Percentiles rank a stretch among this genome's conserved stretches.
phyloP scores from a whole-genome alignment of 1,140 invertebrate genomes.

The Gonatopus flavifemur region DNA sequence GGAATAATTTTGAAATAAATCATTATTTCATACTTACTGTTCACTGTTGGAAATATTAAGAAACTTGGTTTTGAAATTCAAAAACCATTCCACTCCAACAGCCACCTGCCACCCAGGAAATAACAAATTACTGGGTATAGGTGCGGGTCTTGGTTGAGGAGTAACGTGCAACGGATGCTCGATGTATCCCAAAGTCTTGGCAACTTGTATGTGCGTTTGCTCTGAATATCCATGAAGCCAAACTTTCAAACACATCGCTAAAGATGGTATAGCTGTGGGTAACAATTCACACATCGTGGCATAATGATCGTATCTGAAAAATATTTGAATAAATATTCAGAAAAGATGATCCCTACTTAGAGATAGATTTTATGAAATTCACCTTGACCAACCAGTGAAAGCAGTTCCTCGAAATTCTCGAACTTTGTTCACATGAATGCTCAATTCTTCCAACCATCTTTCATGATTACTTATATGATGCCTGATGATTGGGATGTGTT shows the following conservation, averaged over 20 bases:
- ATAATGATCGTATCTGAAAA: conserved; percentile 87
- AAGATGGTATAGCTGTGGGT: conserved; percentile 78
- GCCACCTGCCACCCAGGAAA: conserved; percentile 67
- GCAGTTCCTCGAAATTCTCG: conserved; percentile 66
- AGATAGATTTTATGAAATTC: conserved; percentile 27
- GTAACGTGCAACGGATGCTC: conserved; percentile 52
- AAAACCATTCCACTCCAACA: conserved; percentile 62
- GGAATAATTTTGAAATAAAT: no score
- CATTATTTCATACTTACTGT: conserved; percentile 57
- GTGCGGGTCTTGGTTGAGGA: conserved; percentile 53
- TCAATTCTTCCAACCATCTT: conserved; percentile 64
- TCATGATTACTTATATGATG: conserved; percentile 72
- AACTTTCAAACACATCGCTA: conserved; percentile 64
- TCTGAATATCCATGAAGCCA: conserved; percentile 59
- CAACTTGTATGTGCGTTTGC: conserved; percentile 55
- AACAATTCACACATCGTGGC: conserved; percentile 90
- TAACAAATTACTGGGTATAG: conserved; percentile 58
- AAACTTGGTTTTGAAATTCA: conserved; percentile 61
- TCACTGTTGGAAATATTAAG: conserved; percentile 62
- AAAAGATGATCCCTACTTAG: conserved; percentile 2
- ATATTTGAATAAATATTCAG: conserved; percentile 6
- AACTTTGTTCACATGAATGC: conserved; percentile 56
- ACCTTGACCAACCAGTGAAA: conserved; percentile 79
- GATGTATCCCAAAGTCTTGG: conserved; percentile 58
- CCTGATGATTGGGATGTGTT: conserved; percentile 67